Percentiles rank a stretch among this genome's conserved stretches.
These are phyloP conservation scores for Trachurus trachurus DNA, from an alignment of 2,797 vertebrate genomes.

Conservation along the genomic window DNA sequence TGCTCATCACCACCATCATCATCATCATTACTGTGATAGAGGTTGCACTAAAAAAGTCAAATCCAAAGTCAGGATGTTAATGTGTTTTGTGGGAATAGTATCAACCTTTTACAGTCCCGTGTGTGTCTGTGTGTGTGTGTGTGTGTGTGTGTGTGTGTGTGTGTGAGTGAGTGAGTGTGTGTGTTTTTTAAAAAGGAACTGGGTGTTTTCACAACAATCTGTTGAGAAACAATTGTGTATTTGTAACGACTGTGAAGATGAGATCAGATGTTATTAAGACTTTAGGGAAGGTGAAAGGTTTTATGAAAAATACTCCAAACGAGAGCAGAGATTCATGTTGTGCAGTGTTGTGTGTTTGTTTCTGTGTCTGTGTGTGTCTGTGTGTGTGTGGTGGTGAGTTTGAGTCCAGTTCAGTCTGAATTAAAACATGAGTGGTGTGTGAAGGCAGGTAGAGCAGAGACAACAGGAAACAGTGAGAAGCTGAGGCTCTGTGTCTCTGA, in stretches of 20 bases:
- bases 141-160: not conserved
- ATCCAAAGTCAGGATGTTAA: not conserved
- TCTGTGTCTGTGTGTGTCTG: too few species aligned
- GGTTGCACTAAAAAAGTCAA: not conserved
- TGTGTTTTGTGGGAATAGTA: not conserved
- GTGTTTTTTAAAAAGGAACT: slow-evolving; percentile 1
- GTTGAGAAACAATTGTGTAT: slow-evolving; percentile 12
- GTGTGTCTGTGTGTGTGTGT: slow-evolving; percentile 3
- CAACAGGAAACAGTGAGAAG: slow-evolving; percentile 59
- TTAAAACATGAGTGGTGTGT: slow-evolving; percentile 34
- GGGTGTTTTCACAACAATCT: slow-evolving; percentile 13
- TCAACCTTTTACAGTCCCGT: not conserved
- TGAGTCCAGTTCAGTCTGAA: not conserved
- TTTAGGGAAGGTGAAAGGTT: not conserved
- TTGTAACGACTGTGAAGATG: slow-evolving; percentile 1
- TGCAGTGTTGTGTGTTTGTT: too few species aligned
- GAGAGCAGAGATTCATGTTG: too few species aligned
- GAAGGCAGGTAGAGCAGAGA: slow-evolving; percentile 32
- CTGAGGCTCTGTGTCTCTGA: not conserved
- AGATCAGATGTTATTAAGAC: slow-evolving; percentile 6
- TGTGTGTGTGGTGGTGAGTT: too few species aligned
- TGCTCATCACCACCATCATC: too few species aligned
- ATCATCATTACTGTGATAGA: not conserved
- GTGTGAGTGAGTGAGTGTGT: not conserved
- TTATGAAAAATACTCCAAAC: too few species aligned